Evolutionary conservation across 2,113 vertebrate species (phyloP).

Genomic region (Lamprotornis superbus): DNA sequence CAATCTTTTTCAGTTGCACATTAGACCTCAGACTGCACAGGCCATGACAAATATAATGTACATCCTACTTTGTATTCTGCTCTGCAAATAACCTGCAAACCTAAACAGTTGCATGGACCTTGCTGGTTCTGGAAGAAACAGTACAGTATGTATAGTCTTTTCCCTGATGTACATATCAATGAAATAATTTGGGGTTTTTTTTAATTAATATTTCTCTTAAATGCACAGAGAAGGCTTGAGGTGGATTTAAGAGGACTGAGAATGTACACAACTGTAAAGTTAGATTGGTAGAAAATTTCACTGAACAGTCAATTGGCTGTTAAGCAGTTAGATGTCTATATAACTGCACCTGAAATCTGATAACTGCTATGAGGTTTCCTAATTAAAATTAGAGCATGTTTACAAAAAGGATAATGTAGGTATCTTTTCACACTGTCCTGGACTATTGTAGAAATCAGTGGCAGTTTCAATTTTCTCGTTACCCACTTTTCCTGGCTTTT

Average conservation of each 20-base stretch:
- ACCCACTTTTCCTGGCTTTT: slow-evolving; percentile 8
- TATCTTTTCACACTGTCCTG: neutral
- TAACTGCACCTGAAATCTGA: neutral
- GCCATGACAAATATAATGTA: neutral
- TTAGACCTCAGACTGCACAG: neutral
- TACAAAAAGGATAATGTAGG: neutral
- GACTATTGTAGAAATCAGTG: neutral
- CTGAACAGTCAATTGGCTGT: neutral
- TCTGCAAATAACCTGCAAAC: neutral
- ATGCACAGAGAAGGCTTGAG: neutral
- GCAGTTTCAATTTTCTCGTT: slow-evolving; percentile 29
- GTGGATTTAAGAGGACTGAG: neutral
- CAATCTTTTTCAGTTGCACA: neutral
- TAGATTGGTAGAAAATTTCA: neutral
- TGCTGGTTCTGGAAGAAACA: neutral
- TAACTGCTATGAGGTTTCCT: neutral
- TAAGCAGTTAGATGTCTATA: neutral
- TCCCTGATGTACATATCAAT: neutral
- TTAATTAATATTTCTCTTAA: neutral
- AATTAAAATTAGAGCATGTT: neutral
- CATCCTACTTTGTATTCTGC: neutral
- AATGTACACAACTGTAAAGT: neutral
- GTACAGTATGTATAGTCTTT: neutral
- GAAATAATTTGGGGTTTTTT: neutral
- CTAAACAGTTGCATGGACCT: neutral